These are phyloP conservation scores for Geotrypetes seraphini DNA, from an alignment of 2,797 vertebrate species.

Conservation along the genomic window DNA sequence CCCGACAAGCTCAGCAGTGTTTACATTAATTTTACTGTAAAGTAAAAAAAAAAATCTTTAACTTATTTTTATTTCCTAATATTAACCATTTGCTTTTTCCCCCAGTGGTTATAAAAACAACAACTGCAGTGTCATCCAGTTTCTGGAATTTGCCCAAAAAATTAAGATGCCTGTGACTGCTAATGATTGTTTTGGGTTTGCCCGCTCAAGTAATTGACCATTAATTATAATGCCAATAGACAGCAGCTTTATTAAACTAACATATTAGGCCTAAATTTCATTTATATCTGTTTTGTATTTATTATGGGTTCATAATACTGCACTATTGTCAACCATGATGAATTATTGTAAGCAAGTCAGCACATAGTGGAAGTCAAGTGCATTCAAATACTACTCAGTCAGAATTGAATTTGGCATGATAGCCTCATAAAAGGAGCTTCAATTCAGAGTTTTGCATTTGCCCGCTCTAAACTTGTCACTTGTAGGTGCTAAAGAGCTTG, in stretches of 20 bases:
- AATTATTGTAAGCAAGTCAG: conserved; percentile 82
- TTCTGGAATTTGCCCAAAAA: conserved; percentile 46
- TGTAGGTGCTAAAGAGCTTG: conserved; percentile 77
- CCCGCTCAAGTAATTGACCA: conserved; percentile 58
- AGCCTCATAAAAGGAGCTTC: conserved; percentile 87
- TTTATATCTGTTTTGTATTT: conserved; percentile 67
- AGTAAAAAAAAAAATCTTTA: background rate
- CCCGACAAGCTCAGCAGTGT: background rate
- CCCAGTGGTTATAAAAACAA: accelerated
- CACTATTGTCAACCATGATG: conserved; percentile 76
- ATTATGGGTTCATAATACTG: conserved; percentile 75
- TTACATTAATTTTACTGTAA: background rate
- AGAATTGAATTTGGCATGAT: conserved; percentile 96
- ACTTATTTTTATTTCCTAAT: conserved; percentile 1
- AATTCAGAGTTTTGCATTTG: conserved; percentile 87
- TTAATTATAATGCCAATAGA: conserved; percentile 72
- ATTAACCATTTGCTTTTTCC: background rate
- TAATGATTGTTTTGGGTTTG: no score
- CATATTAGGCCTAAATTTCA: conserved; percentile 68
- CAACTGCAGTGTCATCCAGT: background rate
- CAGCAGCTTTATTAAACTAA: conserved; percentile 55
- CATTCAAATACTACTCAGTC: conserved; percentile 95
- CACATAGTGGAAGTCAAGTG: conserved; percentile 92
- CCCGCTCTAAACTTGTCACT: conserved; percentile 88
- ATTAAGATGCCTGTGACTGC: conserved; percentile 25